Conservation (phyloP, 2,113 vertebrate species). For the Phalacrocorax aristotelis region DNA sequence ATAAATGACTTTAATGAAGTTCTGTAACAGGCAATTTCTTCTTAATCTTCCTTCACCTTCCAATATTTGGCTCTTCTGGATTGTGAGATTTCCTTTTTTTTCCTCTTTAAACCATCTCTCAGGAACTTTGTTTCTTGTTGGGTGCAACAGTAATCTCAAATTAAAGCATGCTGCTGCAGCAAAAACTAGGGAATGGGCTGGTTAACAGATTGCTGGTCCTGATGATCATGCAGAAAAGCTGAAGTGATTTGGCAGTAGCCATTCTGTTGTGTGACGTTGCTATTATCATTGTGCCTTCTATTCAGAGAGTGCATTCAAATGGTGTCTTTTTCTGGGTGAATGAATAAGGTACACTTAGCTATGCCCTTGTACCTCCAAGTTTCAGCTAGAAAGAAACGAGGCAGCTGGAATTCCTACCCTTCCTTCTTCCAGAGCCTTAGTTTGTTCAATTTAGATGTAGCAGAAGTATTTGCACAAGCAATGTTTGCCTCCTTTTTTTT, state of each 20-base stretch:
- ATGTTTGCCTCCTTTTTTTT: not conserved
- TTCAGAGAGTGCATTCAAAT: conserved; percentile 45
- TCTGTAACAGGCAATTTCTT: conserved; percentile 53
- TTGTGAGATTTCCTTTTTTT: not conserved
- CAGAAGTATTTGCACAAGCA: not conserved
- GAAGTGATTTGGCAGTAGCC: conserved; percentile 23
- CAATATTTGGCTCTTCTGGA: conserved; percentile 13
- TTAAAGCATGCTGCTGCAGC: not conserved
- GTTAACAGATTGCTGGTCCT: conserved; percentile 18
- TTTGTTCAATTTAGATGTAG: not conserved
- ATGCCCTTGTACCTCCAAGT: not conserved
- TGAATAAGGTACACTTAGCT: conserved; percentile 25
- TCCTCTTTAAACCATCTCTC: not conserved
- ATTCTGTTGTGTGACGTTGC: conserved; percentile 26
- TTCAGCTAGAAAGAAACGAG: not conserved
- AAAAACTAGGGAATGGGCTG: not conserved
- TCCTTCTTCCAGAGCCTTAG: not conserved
- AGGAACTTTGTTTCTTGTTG: conserved; percentile 4
- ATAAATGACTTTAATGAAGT: conserved; percentile 66
- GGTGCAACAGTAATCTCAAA: conserved; percentile 24
- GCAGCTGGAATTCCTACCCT: not conserved
- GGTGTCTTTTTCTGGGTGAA: conserved; percentile 42
- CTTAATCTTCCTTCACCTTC: conserved; percentile 41
- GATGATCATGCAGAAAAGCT: not conserved
- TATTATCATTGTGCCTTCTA: not conserved